phyloP scores from a whole-genome alignment of 35 echinoderm and acorn worm species.

The Ptychodera flava region DNA sequence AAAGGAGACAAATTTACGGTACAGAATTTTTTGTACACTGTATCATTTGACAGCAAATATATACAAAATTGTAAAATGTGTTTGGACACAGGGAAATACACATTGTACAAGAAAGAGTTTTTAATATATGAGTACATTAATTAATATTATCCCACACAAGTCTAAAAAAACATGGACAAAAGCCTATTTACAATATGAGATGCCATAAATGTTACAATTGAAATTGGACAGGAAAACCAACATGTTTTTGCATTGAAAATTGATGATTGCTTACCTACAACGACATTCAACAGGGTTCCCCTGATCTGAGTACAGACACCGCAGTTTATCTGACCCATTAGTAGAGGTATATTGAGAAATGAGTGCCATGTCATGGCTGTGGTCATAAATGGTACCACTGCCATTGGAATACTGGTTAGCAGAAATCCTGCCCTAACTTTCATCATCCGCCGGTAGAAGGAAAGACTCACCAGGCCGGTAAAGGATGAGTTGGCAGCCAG shows the following conservation, averaged over 20 bases:
- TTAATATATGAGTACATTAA: too few relatives aligned
- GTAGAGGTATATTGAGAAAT: slow-evolving; percentile 34
- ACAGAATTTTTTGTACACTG: too few relatives aligned
- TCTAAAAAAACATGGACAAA: neutral
- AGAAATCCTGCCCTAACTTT: slow-evolving; percentile 43
- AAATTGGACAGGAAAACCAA: too few relatives aligned
- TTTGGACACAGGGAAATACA: too few relatives aligned
- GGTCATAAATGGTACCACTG: slow-evolving; percentile 35
- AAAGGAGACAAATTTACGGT: too few relatives aligned
- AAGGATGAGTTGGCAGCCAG: slow-evolving; percentile 58
- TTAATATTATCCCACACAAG: neutral
- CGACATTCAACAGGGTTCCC: slow-evolving; percentile 45
- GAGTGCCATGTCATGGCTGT: slow-evolving; percentile 31
- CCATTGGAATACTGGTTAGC: slow-evolving; percentile 62
- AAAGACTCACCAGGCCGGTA: slow-evolving; percentile 59
- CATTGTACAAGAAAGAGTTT: too few relatives aligned
- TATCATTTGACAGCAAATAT: too few relatives aligned
- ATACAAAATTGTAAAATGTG: too few relatives aligned
- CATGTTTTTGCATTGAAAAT: too few relatives aligned
- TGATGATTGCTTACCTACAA: slow-evolving; percentile 43
- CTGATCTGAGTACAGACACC: slow-evolving; percentile 65
- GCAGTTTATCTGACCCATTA: slow-evolving; percentile 42
- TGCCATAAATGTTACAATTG: too few relatives aligned
- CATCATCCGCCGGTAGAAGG: slow-evolving; percentile 80
- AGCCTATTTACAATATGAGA: too few relatives aligned